Evolutionary conservation across 2,888 invertebrate species (phyloP), one percentile per base, ranked within the genome.

Genomic region (Ferdinandea cuprea): DNA sequence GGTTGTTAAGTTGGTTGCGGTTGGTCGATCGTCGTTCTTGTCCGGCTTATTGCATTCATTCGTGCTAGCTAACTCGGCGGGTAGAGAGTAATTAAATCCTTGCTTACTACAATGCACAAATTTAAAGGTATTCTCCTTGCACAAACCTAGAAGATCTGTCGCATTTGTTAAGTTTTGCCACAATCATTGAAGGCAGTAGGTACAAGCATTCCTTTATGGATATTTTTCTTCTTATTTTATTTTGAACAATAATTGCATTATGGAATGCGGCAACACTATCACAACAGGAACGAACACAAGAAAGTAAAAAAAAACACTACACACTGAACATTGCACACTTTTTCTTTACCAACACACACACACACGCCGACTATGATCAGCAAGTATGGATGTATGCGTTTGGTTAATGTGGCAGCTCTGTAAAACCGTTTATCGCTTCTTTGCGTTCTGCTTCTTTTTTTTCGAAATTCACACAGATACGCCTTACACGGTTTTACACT

Each of bases 211-310:
- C 83, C 72, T 78, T 69, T 63, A 73, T 73, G 58, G 50, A 56
- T 44, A 54, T 32, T 50, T 52, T 48, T 19, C 44, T 15, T 52
- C 35, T 72, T 81, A 71, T 58, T 78, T 83, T 61, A 44, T 68
- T 73, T 78, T 65, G 72, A 83, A 78, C 78, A 83, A 83, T 83
- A 83, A 83, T 78, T 78, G 78, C 83, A 83, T 78, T 83, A 83
- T 83, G 78, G 83, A 83, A 83, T 83, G 83, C 72, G 72, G 83
- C 78, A 83, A 83, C 83, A 83, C 83, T 78, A 83, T 78, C 58
- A 52, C 72, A 83, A 63, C 21, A 68, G 17, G 50, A 54, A 35
- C 25, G n/a, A n/a, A n/a, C n/a, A n/a, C n/a, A n/a, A n/a, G n/a
- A n/a, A n/a, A n/a, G n/a, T n/a, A 46, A 59, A 42, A 28, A 30